These are phyloP conservation scores for Cryptus viduatorius DNA, from an alignment of 2,888 invertebrate species.

Conservation along the genomic window DNA sequence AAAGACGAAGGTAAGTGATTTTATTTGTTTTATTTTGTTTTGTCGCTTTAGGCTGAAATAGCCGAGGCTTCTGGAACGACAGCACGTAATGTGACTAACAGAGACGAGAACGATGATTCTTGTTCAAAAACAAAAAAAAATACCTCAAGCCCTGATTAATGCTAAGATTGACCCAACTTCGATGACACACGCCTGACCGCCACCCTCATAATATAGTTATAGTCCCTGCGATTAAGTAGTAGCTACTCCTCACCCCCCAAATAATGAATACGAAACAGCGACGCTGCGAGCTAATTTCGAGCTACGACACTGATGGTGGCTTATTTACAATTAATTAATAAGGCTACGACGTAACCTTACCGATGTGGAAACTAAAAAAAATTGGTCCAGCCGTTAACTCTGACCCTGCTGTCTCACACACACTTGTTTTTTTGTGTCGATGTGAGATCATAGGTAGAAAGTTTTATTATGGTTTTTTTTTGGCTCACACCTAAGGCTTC, in stretches of 20 bases:
- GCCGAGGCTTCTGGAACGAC: slow-evolving; percentile 42
- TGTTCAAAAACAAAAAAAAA: background rate
- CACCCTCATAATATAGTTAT: slow-evolving; percentile 36
- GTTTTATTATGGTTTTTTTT: slow-evolving; percentile 10
- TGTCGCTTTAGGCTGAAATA: slow-evolving; percentile 43
- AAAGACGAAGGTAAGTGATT: slow-evolving; percentile 57
- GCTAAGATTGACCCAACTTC: slow-evolving; percentile 44
- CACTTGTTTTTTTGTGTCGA: background rate
- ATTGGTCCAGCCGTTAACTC: slow-evolving; percentile 48
- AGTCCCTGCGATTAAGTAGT: slow-evolving; percentile 43
- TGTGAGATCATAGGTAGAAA: slow-evolving; percentile 31
- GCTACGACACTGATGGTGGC: slow-evolving; percentile 58
- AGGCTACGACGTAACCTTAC: slow-evolving; percentile 25
- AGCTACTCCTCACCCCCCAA: slow-evolving; percentile 32
- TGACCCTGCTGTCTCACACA: slow-evolving; percentile 30
- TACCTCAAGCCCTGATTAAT: slow-evolving; percentile 43
- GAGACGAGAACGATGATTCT: slow-evolving; percentile 20
- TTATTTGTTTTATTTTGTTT: slow-evolving; percentile 1
- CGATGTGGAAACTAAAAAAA: slow-evolving; percentile 51
- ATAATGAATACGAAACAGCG: slow-evolving; percentile 35
- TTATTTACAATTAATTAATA: slow-evolving; percentile 45
- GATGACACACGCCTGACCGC: slow-evolving; percentile 71
- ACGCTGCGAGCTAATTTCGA: slow-evolving; percentile 48
- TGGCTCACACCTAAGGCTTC: slow-evolving; percentile 45
- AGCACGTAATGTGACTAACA: slow-evolving; percentile 48